Conservation (phyloP, 2,113 vertebrate genomes). For the Daubentonia madagascariensis region DNA sequence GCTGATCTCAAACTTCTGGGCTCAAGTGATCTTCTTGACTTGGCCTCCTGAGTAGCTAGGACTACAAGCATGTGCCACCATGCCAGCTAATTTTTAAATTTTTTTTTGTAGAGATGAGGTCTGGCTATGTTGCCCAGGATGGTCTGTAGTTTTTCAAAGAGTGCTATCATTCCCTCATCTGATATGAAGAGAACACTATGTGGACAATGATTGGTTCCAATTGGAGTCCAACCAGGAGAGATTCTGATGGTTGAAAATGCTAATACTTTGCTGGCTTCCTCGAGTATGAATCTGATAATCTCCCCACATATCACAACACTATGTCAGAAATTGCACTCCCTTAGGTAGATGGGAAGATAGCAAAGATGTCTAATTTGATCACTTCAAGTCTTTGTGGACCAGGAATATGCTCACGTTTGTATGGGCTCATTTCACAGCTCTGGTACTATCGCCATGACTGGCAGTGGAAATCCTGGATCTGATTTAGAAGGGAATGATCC, state of each 20-base stretch:
- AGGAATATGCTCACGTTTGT: constrained; percentile 88
- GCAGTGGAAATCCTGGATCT: constrained; percentile 88
- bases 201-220: constrained; percentile 89
- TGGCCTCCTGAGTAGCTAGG: too few relatives aligned
- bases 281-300: constrained; percentile 88
- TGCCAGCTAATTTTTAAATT: too few relatives aligned
- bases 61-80: too few relatives aligned
- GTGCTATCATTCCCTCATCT: constrained; percentile 78
- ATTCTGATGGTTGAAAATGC: constrained; percentile 86
- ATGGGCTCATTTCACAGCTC: constrained; percentile 86
- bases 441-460: constrained; percentile 87
- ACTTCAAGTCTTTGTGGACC: constrained; percentile 88
- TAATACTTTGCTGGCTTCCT: constrained; percentile 88
- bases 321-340: constrained; percentile 86
- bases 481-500: constrained; percentile 83
- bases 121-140: too few relatives aligned
- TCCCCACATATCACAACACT: constrained; percentile 85
- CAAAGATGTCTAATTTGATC: constrained; percentile 90
- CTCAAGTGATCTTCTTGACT: too few relatives aligned
- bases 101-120: too few relatives aligned
- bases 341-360: constrained; percentile 87
- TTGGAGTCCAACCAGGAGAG: constrained; percentile 88
- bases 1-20: too few relatives aligned
- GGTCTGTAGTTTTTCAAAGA: constrained; percentile 81
- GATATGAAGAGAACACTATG: constrained; percentile 86